Percentiles rank a stretch among this genome's conserved stretches.
Conservation (phyloP, 2,113 vertebrate species). For the Odobenus rosmarus region DNA sequence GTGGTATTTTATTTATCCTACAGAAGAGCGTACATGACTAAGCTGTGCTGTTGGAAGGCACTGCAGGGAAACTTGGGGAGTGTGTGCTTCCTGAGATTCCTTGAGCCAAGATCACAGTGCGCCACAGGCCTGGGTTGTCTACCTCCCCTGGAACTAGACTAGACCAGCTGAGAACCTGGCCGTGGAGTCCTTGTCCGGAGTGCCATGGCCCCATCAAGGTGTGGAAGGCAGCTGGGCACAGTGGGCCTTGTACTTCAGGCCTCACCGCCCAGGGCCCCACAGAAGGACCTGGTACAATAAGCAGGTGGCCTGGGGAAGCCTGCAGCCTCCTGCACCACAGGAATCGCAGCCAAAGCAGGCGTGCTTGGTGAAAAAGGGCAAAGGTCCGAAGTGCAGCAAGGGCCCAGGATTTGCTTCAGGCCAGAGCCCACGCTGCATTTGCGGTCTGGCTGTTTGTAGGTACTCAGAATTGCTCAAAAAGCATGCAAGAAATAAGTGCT, state of each 20-base stretch:
- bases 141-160: not conserved
- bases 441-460: not conserved
- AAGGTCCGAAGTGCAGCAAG: not conserved
- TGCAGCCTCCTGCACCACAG: not conserved
- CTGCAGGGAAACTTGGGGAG: not conserved
- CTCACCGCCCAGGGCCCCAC: not conserved
- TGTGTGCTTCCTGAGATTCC: not conserved
- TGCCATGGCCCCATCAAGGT: accelerated
- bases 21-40: not conserved
- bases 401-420: not conserved
- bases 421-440: not conserved
- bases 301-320: not conserved
- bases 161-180: not conserved
- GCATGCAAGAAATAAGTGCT: not conserved
- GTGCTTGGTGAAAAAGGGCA: not conserved
- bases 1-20: conserved; percentile 55
- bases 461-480: not conserved
- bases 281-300: not conserved
- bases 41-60: not conserved
- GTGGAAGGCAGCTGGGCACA: not conserved
- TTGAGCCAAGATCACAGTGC: not conserved
- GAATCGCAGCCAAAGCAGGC: not conserved
- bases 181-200: not conserved
- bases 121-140: not conserved
- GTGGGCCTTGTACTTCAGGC: not conserved